phyloP scores from a whole-genome alignment of 2,113 vertebrate species.

The Mus pahari region DNA sequence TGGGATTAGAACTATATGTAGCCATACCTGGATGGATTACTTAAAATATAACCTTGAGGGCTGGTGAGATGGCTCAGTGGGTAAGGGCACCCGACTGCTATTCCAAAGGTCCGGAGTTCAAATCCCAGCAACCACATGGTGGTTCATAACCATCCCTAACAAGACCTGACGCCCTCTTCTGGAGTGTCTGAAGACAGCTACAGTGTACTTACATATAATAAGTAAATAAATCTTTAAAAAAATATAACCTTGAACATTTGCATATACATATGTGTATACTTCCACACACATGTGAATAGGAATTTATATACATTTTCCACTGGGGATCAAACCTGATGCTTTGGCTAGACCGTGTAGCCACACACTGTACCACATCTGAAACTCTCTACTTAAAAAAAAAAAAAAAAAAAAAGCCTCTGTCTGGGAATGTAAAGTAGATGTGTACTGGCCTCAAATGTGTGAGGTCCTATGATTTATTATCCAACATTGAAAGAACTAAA shows the following conservation, averaged over 20 bases:
- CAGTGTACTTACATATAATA: no score
- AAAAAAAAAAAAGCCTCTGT: no score
- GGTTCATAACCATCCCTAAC: no score
- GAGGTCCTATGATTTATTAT: background rate
- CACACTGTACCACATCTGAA: background rate
- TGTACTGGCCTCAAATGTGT: rapidly evolving
- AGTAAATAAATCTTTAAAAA: no score
- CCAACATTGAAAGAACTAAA: background rate
- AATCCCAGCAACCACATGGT: no score
- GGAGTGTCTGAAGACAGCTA: no score
- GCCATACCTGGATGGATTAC: no score
- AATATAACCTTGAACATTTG: background rate
- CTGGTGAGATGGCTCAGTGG: no score
- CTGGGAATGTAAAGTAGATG: background rate
- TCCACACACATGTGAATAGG: background rate
- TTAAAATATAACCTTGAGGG: background rate
- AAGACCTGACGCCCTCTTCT: no score
- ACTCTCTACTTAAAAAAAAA: background rate
- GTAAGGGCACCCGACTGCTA: no score
- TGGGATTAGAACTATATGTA: background rate
- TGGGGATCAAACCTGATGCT: background rate
- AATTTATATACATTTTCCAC: background rate
- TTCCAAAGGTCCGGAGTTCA: no score
- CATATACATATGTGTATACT: background rate
- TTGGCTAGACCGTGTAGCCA: background rate